Evolutionary conservation across 2,888 invertebrate genomes (phyloP), one percentile per base, ranked within the genome.

Genomic region (Heliconius cydno): DNA sequence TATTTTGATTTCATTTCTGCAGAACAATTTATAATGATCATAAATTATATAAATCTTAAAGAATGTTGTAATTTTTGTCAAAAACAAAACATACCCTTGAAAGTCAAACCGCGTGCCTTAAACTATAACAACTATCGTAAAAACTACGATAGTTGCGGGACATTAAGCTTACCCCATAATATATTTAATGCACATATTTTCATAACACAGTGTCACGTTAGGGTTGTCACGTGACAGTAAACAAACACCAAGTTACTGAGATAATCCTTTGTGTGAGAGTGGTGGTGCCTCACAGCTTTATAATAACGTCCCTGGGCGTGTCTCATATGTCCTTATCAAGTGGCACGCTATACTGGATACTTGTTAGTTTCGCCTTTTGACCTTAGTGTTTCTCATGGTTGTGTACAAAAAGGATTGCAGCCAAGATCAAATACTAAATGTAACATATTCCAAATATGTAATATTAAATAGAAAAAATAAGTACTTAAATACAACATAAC

Each of bases 231-330:
- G 66, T 41, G 66, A 52, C 38, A 25, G 70, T 78, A 74, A 74
- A 74, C 78, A 68, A 78, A 74, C 78, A 68, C 74, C 68, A n/a
- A 74, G 78, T 78, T 74, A 68, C 74, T 78, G 22, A 63, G 77
- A 77, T 80, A 74, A 73, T 80, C 73, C 80, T 77, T 80, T 75
- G 77, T 79, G 70, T 74, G 60, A 80, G 74, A 74, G 80, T 76
- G 72, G 80, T 65, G 75, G 87, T 83, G 84, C 80, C 85, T 89
- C 88, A 88, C 86, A 88, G 85, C 86, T 88, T 90, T 89, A 90
- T 92, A 92, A 92, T 92, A 91, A 92, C 90, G 86, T 92, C 92
- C 90, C 92, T 79, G 83, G 87, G 85, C 86, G 89, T 79, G 85
- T 83, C 86, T 88, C 87, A 78, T 74, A 74, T 80, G 79, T 83